A percentile compares a stretch with the other conserved stretches of the same genome.
Evolutionary conservation across 37 sponge, comb jelly and placozoan species (phyloP).

Genomic region (Axinella damicornis): DNA sequence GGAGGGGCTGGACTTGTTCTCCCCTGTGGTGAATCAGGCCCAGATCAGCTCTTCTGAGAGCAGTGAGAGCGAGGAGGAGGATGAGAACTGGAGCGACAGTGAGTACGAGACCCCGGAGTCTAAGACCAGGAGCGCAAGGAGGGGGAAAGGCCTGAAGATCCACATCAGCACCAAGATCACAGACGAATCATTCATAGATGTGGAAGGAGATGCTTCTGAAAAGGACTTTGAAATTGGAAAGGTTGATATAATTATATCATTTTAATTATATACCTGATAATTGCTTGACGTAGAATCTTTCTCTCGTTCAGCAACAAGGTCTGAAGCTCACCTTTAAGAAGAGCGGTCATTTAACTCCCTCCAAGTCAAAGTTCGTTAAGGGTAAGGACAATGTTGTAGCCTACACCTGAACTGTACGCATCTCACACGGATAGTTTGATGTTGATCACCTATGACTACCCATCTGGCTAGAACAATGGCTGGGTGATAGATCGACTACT

Average conservation of each 20-base stretch:
- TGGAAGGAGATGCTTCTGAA: constrained; percentile 25
- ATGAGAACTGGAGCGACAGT: not conserved
- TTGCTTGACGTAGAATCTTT: too few relatives aligned
- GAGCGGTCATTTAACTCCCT: not conserved
- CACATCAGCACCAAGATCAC: not conserved
- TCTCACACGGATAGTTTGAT: too few relatives aligned
- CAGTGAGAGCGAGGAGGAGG: constrained; percentile 19
- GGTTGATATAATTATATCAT: too few relatives aligned
- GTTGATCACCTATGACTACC: too few relatives aligned
- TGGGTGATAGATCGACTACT: too few relatives aligned
- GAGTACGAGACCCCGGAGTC: not conserved
- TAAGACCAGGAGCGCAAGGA: not conserved
- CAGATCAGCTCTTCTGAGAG: not conserved
- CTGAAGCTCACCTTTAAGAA: constrained; percentile 74
- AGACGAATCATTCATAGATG: constrained; percentile 3
- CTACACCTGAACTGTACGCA: too few relatives aligned
- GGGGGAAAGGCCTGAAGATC: constrained; percentile 2
- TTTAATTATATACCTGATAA: too few relatives aligned
- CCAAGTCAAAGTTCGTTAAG: too few relatives aligned
- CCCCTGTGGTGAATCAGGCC: constrained; percentile 26
- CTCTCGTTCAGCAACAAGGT: constrained; percentile 42
- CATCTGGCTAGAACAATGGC: too few relatives aligned
- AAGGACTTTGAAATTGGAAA: constrained; percentile 69
- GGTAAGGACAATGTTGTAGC: too few relatives aligned
- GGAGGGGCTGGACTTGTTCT: constrained; percentile 87